Base-by-base conservation (phyloP, 2,113 vertebrate species). In the Caranx melampygus region DNA sequence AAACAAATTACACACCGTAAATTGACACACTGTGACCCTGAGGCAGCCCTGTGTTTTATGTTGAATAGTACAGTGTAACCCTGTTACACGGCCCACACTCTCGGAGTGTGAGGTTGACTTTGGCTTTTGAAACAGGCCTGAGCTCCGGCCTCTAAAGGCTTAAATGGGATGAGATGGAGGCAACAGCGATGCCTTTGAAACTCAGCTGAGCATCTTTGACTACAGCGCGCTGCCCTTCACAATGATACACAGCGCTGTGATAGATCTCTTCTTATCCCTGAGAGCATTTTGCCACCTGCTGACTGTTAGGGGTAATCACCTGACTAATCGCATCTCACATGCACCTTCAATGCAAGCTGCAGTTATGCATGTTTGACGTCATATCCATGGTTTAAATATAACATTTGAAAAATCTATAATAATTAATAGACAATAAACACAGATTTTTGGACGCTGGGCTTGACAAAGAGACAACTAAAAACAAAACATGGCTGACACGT, bases 231-330 rank as follows among this genome's bases (percentile, higher is more conserved):
- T 26, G 75, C 68, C 79, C 79, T 85, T 90, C 76, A 72, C 59
- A 75, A 65, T 59, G 86, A 77, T 76, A 58, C 61, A 7, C 20
- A 52, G 68, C 18, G 1, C n/a, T 0, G 5, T 74, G 84, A 84
- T 35, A 18, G 65, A 76, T 84, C 75, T 62, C 40, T 18, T 84
- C 81, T 33, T 65, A 89, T 92, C 79, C 79, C 88, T 92, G 87
- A 92, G 87, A 92, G 83, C 86, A 9, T 75, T 94, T 94, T 95
- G 93, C 93, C 94, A 89, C 87, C 94, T 94, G 79, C 93, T 93
- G 94, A 89, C 92, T 74, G 80, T 49, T 80, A 14, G 44, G 14
- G 75, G 93, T 75, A 90, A 93, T 92, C 89, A 89, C 92, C 93
- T 79, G 65, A 79, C 59, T 51, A 5, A 70, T 71, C 71, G 12